Percentiles rank a stretch among this genome's conserved stretches.
phyloP scores from a whole-genome alignment of 2,888 invertebrate genomes.

The Agrotis ipsilon region DNA sequence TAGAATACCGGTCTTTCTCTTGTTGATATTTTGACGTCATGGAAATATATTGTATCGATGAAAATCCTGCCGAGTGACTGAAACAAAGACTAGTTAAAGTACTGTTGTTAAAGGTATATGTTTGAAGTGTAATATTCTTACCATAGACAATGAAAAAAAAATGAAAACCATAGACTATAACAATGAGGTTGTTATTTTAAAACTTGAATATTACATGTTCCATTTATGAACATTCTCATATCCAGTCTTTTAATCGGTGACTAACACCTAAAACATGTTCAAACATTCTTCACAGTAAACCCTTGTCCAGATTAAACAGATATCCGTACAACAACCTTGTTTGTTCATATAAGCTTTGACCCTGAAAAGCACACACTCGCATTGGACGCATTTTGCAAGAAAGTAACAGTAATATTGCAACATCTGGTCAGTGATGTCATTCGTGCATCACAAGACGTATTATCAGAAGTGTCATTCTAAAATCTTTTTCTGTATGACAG shows the following conservation, averaged over 20 bases:
- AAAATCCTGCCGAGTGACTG: neutral
- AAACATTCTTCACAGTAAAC: conserved; percentile 7
- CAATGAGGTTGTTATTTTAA: conserved; percentile 1
- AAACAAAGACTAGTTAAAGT: neutral
- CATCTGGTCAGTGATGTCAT: conserved; percentile 47
- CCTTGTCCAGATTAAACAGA: conserved; percentile 19
- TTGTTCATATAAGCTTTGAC: conserved; percentile 39
- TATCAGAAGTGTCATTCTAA: conserved; percentile 13
- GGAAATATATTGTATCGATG: neutral
- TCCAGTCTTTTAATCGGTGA: conserved; percentile 16
- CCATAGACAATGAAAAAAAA: no score
- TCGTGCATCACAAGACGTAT: neutral
- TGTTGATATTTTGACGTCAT: conserved; percentile 6
- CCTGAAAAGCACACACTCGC: conserved; percentile 42
- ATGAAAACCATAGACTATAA: no score
- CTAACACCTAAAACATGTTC: conserved; percentile 32
- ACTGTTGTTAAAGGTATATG: no score
- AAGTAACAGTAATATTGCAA: conserved; percentile 55
- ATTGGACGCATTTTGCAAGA: conserved; percentile 44
- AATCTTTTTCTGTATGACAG: no score
- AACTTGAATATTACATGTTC: neutral
- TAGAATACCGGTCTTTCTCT: conserved; percentile 10
- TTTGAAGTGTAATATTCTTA: no score
- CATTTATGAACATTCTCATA: neutral
- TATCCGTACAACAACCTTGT: conserved; percentile 8